Conservation (phyloP, 2,113 vertebrate species). For the Amphilophus citrinellus region DNA sequence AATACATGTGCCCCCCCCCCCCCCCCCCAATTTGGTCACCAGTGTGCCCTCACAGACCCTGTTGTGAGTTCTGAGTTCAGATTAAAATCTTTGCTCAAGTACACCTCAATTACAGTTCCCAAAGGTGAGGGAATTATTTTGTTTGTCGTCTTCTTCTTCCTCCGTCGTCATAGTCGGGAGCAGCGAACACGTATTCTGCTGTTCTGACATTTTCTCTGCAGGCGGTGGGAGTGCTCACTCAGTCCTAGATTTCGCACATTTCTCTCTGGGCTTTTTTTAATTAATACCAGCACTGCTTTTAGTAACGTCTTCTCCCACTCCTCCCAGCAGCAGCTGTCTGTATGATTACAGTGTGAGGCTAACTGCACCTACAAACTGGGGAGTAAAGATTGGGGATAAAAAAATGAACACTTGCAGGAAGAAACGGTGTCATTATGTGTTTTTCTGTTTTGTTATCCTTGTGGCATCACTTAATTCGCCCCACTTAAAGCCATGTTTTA, state of each 20-base stretch:
- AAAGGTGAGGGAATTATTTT: not conserved
- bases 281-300: constrained; percentile 39
- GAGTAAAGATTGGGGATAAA: not conserved
- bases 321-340: constrained; percentile 24
- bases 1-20: no score
- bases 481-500: not conserved
- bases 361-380: not conserved
- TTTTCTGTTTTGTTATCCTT: not conserved
- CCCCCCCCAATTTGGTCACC: no score
- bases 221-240: not conserved
- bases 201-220: not conserved
- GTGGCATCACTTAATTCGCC: not conserved
- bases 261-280: constrained; percentile 42
- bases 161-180: not conserved
- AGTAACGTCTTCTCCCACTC: constrained; percentile 30
- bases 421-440: no score
- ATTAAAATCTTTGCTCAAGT: no score
- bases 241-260: not conserved
- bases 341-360: constrained; percentile 29
- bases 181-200: not conserved
- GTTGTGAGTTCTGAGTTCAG: not conserved
- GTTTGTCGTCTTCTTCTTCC: not conserved
- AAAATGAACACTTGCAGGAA: not conserved
- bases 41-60: not conserved
- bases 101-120: not conserved